phyloP scores from a whole-genome alignment of 2,797 vertebrate species.

The Ptychobarbus kaznakovi region DNA sequence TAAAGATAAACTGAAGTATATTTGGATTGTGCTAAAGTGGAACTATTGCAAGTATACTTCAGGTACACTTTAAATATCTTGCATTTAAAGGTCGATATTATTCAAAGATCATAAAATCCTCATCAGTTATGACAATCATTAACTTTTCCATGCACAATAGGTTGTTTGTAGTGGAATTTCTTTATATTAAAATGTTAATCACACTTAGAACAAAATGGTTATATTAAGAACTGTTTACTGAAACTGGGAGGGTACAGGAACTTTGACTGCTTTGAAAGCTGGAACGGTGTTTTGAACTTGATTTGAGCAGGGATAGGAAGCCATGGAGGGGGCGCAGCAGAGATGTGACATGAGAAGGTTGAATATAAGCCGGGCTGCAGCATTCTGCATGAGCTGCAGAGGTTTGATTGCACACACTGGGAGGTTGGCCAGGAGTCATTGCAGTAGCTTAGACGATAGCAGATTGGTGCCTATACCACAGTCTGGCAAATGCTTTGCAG shows the following conservation, averaged over 20 bases:
- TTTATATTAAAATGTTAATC: background rate
- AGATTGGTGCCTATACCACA: background rate
- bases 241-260: background rate
- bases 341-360: constrained; percentile 6
- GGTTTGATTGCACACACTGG: constrained; percentile 6
- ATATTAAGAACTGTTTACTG: background rate
- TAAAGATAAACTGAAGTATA: too few relatives aligned
- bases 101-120: too few relatives aligned
- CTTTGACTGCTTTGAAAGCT: too few relatives aligned
- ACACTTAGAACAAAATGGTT: background rate
- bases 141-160: background rate
- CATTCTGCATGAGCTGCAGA: background rate
- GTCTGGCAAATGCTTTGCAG: background rate
- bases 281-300: background rate
- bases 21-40: too few relatives aligned
- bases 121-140: too few relatives aligned
- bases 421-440: background rate
- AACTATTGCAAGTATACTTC: too few relatives aligned
- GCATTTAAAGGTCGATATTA: too few relatives aligned
- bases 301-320: constrained; percentile 9
- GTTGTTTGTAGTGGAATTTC: background rate
- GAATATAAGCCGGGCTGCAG: background rate
- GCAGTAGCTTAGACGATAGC: background rate
- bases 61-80: too few relatives aligned
- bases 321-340: background rate